Base-by-base conservation (phyloP, 23 tunicate genomes). In the Ascidia mentula region DNA sequence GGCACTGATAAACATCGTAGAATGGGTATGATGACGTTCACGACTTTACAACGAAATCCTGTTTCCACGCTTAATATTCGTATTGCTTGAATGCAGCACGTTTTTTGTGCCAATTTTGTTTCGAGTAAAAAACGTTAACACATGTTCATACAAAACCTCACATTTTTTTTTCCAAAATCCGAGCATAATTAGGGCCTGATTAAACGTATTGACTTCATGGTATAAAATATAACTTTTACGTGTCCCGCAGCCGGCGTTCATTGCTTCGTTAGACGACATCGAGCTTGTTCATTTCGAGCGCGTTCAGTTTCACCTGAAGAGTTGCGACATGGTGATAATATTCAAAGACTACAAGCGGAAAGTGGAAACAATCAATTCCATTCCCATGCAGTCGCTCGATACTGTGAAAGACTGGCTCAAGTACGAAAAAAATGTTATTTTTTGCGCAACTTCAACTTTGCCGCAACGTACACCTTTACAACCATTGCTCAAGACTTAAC, bases 261-360 rank as follows among this genome's bases (percentile, higher is more conserved):
- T 95, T 20, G 98, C 86, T 35, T 81, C 96, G 32, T 61, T 95
- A 82, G 98, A 95, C 34, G 96, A 89, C 26, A 86, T 95, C 26
- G 98, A 95, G 60, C 77, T 95, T 31, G 98, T 95, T 28, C 98
- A 95, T 82, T 95, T 95, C 73, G 98, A 95, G 74, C 87, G 98
- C 34, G 98, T 95, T 0, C 91, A 82, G 74, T 95, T 95, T 81
- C 91, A 85, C 34, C 74, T 95, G 71, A 95, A 95, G 88, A 95
- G 88, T 42, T 95, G 95, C 71, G 98, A 95, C 77, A 95, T 89
- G 98, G 98, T 89, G 60, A 82, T 95, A 78, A 82, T 95, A 70
- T 95, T 89, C 88, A 89, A 89, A 76, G 91, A 95, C 37, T 95
- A 95, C 86, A 89, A 85, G 42, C 77, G 89, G 26, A 95, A 95